Evolutionary conservation across 2,797 vertebrate species (phyloP), one percentile per base, ranked within the genome.

Genomic region (Muraenolepis orangiensis): DNA sequence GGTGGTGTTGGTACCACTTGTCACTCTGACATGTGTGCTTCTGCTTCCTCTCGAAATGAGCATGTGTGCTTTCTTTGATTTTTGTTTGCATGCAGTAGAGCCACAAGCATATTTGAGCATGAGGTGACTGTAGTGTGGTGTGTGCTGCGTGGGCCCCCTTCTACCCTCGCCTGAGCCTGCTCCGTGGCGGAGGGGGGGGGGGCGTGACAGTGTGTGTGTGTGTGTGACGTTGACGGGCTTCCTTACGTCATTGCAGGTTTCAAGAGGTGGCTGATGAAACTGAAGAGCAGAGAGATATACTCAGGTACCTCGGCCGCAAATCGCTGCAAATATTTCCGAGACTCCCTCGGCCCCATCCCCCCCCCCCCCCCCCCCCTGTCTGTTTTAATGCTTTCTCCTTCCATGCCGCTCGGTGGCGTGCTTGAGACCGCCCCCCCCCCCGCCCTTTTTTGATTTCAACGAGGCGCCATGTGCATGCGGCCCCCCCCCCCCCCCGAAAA

Each of bases 241-340:
- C 84, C 89, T 89, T 82, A 81, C 87, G 76, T 91, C 71, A 18
- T 91, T 92, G 89, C 91, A 93, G 92, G 91, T 91, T 83, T 94
- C 91, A 93, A 91, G 88, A 89, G 86, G 85, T 89, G 90, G 89
- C 92, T 93, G 91, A 92, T 91, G 92, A 93, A 90, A 90, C 90
- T 93, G 90, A 93, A 91, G 89, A 91, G 89, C 91, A 93, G 91
- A 84, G 90, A 93, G 87, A 93, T 93, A 89, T 90, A 93, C 86
- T 93, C 90, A 94, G 91, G 91, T 92, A 93, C 90, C 42, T 76
- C 76, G 73, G 77, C 81, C 64, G 61, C 83, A 85, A n/a, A 82
- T 76, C 75, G 74, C 82, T 69, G 23, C 69, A 38, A 29, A 51
- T 10, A 28, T 8, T n/a, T n/a, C n/a, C n/a, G 0, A 42, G 16